Conservation (phyloP, 2,888 invertebrate genomes). For the Amiota mariae region DNA sequence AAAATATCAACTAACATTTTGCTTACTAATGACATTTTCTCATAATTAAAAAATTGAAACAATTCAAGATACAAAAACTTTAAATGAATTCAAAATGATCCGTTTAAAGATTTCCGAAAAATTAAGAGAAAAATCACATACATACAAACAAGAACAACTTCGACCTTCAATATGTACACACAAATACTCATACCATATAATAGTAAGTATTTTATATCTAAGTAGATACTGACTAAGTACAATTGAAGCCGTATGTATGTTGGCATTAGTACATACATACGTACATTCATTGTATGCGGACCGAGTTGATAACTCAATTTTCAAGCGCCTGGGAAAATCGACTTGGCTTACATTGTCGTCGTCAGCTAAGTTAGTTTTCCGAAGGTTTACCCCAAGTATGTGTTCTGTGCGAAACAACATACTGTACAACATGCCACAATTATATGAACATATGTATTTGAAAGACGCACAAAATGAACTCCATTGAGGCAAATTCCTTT, state of each 20-base stretch:
- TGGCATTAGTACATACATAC: too few relatives aligned
- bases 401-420: neutral
- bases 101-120: slow-evolving; percentile 20
- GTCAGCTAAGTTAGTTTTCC: slow-evolving; percentile 56
- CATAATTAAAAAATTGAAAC: slow-evolving; percentile 36
- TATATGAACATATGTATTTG: too few relatives aligned
- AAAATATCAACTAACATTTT: neutral
- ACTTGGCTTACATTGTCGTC: slow-evolving; percentile 44
- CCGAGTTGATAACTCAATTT: slow-evolving; percentile 1
- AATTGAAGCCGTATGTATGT: too few relatives aligned
- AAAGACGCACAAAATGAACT: too few relatives aligned
- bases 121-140: slow-evolving; percentile 21
- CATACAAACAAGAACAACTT: too few relatives aligned
- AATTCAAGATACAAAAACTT: slow-evolving; percentile 43
- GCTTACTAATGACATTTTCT: slow-evolving; percentile 37
- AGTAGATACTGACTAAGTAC: too few relatives aligned
- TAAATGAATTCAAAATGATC: too few relatives aligned
- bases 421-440: too few relatives aligned
- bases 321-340: slow-evolving; percentile 54
- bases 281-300: neutral
- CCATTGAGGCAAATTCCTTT: too few relatives aligned
- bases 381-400: slow-evolving; percentile 53
- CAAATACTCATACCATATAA: too few relatives aligned
- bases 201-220: too few relatives aligned
- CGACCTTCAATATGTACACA: too few relatives aligned